Conservation (phyloP, 2,888 invertebrate genomes). For the Macrophya annulata region DNA sequence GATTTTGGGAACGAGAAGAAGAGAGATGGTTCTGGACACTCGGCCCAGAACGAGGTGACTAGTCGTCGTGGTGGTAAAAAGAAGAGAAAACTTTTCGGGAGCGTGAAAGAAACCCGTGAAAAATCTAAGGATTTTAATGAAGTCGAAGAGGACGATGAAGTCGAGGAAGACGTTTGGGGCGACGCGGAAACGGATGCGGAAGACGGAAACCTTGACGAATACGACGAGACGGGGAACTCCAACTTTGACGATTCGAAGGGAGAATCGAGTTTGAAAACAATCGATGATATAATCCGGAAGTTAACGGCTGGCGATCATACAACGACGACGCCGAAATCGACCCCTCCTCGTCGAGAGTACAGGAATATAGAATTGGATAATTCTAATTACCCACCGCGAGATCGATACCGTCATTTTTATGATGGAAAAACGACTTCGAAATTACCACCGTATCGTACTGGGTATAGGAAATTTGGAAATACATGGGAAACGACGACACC, state of each 20-base stretch:
- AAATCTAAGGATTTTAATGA: slow-evolving; percentile 54
- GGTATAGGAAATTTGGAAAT: slow-evolving; percentile 61
- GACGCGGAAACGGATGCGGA: slow-evolving; percentile 56
- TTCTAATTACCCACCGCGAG: neutral
- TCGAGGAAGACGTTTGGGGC: slow-evolving; percentile 49
- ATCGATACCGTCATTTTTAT: neutral
- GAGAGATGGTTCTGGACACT: neutral
- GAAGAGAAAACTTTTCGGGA: neutral
- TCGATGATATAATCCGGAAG: slow-evolving; percentile 76
- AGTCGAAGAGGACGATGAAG: slow-evolving; percentile 61
- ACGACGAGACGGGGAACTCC: slow-evolving; percentile 63
- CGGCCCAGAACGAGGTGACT: neutral
- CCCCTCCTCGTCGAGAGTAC: slow-evolving; percentile 66
- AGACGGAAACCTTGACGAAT: slow-evolving; percentile 62
- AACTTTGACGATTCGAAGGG: slow-evolving; percentile 67
- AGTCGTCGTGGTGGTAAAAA: slow-evolving; percentile 9
- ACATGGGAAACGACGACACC: slow-evolving; percentile 68
- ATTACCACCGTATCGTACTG: neutral
- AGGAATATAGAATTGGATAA: slow-evolving; percentile 65
- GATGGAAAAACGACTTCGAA: neutral
- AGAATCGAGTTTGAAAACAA: slow-evolving; percentile 69
- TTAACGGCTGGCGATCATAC: slow-evolving; percentile 68
- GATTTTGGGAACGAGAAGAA: slow-evolving; percentile 1
- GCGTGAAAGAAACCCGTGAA: neutral
- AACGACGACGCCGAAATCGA: slow-evolving; percentile 61